These are phyloP conservation scores for Aporophyla nigra DNA, from an alignment of 2,888 invertebrate genomes.

Conservation along the genomic window DNA sequence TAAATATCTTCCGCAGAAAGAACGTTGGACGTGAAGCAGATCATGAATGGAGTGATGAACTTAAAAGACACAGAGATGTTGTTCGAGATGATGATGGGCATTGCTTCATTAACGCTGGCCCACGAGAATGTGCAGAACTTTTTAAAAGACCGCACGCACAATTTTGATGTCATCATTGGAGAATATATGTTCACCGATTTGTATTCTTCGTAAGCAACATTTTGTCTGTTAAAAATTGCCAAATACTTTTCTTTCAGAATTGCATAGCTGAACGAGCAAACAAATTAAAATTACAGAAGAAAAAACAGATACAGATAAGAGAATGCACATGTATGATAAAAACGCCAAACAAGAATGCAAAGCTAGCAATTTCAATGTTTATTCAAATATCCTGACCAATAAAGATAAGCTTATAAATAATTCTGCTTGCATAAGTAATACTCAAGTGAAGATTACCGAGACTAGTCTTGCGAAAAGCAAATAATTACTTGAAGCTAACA, in stretches of 20 bases:
- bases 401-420: neutral
- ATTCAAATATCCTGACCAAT: neutral
- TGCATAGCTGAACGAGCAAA: no score
- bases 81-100: slow-evolving; percentile 43
- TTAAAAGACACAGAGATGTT: slow-evolving; percentile 42
- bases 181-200: slow-evolving; percentile 79
- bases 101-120: slow-evolving; percentile 59
- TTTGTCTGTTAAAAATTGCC: neutral
- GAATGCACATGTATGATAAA: neutral
- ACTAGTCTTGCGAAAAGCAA: neutral
- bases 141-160: slow-evolving; percentile 69
- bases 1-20: slow-evolving; percentile 57
- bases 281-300: neutral
- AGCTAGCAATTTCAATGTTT: neutral
- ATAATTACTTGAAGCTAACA: neutral
- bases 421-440: neutral
- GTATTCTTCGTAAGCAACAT: slow-evolving; percentile 71
- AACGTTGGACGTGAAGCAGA: slow-evolving; percentile 61
- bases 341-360: neutral
- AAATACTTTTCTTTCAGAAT: no score
- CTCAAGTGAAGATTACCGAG: neutral
- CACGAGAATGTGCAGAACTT: slow-evolving; percentile 69
- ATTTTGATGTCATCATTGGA: slow-evolving; percentile 76
- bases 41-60: slow-evolving; percentile 66
- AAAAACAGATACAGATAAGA: neutral